phyloP scores from a whole-genome alignment of 1,140 invertebrate species.

The Paralvinella palmiformis region DNA sequence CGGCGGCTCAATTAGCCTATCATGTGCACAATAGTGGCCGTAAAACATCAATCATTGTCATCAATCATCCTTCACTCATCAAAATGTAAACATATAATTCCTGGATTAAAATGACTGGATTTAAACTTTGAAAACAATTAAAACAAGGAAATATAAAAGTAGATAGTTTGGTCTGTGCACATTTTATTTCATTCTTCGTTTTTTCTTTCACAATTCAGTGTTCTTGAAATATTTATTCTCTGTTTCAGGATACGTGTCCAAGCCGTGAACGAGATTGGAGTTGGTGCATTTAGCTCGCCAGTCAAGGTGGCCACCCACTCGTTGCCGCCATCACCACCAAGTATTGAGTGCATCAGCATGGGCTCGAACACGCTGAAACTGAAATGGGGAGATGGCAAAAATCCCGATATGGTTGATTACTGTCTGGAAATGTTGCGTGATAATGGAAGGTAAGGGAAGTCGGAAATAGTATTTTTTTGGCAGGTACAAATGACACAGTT shows the following conservation, averaged over 20 bases:
- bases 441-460: slow-evolving; percentile 37
- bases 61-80: no score
- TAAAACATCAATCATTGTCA: no score
- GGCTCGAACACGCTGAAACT: slow-evolving; percentile 77
- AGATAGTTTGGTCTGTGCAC: no score
- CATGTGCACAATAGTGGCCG: no score
- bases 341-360: slow-evolving; percentile 62
- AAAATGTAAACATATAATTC: no score
- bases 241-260: slow-evolving; percentile 64
- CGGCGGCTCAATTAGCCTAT: no score
- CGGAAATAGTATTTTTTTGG: no score
- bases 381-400: slow-evolving; percentile 71
- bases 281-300: slow-evolving; percentile 67
- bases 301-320: slow-evolving; percentile 66
- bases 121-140: no score
- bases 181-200: background rate
- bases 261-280: slow-evolving; percentile 74
- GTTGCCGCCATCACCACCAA: slow-evolving; percentile 69
- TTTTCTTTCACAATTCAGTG: background rate
- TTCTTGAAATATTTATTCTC: slow-evolving; percentile 1
- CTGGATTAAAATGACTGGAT: no score
- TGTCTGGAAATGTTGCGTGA: slow-evolving; percentile 60
- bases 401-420: slow-evolving; percentile 65
- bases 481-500: no score
- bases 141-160: no score